A percentile compares a stretch with the other conserved stretches of the same genome.
phyloP scores from a whole-genome alignment of 1,140 invertebrate genomes.

The Megalonaias nervosa region DNA sequence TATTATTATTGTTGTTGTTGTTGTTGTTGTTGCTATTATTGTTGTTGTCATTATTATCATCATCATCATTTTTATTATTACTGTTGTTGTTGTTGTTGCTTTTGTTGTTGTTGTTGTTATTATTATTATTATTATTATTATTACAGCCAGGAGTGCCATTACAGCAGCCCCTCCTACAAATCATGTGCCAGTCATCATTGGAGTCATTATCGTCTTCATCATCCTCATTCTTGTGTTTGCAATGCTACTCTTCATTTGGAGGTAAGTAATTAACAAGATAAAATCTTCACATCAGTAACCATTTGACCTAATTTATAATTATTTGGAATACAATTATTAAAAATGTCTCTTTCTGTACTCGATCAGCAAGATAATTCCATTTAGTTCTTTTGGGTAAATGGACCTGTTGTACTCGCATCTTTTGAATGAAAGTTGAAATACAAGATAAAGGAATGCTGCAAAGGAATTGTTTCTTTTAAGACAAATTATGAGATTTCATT shows the following conservation, averaged over 20 bases:
- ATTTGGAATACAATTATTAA: background rate
- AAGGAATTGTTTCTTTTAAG: no score
- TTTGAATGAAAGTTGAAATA: no score
- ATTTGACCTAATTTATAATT: background rate
- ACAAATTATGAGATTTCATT: no score
- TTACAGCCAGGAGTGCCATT: constrained; percentile 40
- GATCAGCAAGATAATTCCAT: background rate
- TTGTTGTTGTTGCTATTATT: no score
- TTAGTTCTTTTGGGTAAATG: background rate
- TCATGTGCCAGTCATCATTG: constrained; percentile 62
- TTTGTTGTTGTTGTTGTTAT: no score
- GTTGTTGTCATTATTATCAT: no score
- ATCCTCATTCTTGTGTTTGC: constrained; percentile 62
- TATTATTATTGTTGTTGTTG: no score
- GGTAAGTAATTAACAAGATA: constrained; percentile 38
- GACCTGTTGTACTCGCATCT: background rate
- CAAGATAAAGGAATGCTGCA: no score
- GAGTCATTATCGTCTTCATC: constrained; percentile 62
- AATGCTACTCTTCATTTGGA: constrained; percentile 63
- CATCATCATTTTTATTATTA: no score
- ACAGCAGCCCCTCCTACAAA: constrained; percentile 46
- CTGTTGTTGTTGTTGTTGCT: no score
- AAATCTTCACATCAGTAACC: background rate
- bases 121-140: background rate
- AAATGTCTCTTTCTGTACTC: background rate